Base-by-base conservation (phyloP, 2,113 vertebrate species). In the Phyllostomus discolor region DNA sequence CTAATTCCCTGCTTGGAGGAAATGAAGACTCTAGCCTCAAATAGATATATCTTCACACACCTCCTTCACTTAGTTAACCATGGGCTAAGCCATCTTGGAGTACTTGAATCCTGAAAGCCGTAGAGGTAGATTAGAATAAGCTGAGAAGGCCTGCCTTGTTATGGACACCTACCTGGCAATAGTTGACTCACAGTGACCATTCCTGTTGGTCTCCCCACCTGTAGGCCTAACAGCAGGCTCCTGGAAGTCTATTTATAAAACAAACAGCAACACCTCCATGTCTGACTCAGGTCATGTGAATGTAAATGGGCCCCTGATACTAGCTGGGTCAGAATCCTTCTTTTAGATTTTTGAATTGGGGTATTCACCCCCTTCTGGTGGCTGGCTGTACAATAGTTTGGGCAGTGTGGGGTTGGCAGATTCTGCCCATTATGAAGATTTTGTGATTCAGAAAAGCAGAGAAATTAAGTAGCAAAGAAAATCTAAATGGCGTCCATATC, bases 291-390 rank as follows among this genome's bases (percentile, higher is more conserved):
- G 41, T 78, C 2, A 24, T 66, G 46, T 79, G 43, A 72, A 73
- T 70, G 5, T 4, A 83, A 83, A 15, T 54, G 43, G 70, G 3
- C 17, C 10, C 41, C 54, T 73, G 54, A 76, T 46, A 41, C 72
- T 82, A 88, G 52, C 31, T 41, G 54, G 52, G 24, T 72, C 72
- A 82, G 59, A 95, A 80, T 31, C 31, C 33, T 78, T 76, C 46
- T 66, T 82, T 78, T 43, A 92, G 52, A 88, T 79, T 70, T 96
- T 82, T 50, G 20, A 80, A 79, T n/a, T 69, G 10, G 19, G 35
- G 64, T 46, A 83, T 57, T 83, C 24, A 50, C 28, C 78, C 38
- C 17, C 43, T 90, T 59, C 75, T 12, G n/a, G 14, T 52, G 33
- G 4, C 80, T 90, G 35, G 57, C 33, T 79, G 8, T 79, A 0